Percentiles rank a stretch among this genome's conserved stretches.
Conservation (phyloP, 2,113 vertebrate species). For the Paramisgurnus dabryanus region DNA sequence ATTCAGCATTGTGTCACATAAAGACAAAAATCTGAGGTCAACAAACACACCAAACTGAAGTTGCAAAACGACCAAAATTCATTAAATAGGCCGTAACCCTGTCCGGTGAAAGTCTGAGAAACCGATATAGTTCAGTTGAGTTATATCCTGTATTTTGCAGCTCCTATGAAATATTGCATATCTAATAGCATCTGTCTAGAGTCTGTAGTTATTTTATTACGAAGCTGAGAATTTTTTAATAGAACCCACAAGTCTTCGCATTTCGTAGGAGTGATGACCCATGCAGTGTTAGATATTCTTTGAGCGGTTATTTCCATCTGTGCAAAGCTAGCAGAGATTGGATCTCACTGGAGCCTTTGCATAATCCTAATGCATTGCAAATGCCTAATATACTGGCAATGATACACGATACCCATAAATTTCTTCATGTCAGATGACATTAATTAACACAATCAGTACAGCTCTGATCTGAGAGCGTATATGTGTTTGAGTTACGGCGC, state of each 20-base stretch:
- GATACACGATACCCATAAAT: constrained; percentile 1
- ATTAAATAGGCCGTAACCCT: background rate
- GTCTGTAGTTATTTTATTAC: background rate
- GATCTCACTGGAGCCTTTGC: constrained; percentile 5
- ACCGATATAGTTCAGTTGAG: background rate
- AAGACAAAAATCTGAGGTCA: too few relatives aligned
- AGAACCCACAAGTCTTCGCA: background rate
- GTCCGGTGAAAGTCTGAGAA: constrained; percentile 1
- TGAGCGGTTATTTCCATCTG: background rate
- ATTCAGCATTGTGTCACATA: too few relatives aligned
- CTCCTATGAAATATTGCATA: background rate
- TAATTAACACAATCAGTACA: constrained; percentile 32
- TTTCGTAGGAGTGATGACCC: background rate
- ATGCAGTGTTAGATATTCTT: background rate
- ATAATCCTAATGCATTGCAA: background rate
- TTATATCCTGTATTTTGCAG: background rate
- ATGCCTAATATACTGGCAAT: constrained; percentile 8
- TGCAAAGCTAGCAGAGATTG: constrained; percentile 12
- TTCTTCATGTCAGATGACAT: constrained; percentile 11
- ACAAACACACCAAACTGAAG: background rate
- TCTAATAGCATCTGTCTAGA: background rate
- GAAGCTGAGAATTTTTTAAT: background rate
- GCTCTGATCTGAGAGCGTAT: background rate
- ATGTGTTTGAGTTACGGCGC: constrained; percentile 15
- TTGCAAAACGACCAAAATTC: background rate